Evolutionary conservation across 2,797 vertebrate species (phyloP).

Genomic region (Knipowitschia caucasica): DNA sequence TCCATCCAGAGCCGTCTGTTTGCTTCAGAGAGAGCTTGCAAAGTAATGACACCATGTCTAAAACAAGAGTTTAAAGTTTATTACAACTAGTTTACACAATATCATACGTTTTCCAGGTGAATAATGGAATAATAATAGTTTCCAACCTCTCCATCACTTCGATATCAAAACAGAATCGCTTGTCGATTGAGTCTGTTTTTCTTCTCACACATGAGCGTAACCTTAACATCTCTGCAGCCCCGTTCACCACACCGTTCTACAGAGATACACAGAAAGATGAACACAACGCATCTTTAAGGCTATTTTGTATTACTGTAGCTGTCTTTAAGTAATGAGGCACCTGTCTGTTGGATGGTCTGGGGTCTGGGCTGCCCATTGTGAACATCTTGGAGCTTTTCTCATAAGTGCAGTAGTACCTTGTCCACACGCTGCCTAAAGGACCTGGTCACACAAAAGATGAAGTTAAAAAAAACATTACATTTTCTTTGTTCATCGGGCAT

Average conservation of each 20-base stretch:
- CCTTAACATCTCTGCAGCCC: constrained; percentile 87
- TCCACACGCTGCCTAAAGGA: constrained; percentile 92
- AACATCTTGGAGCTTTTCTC: constrained; percentile 95
- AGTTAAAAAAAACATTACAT: background rate
- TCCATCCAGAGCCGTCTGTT: constrained; percentile 96
- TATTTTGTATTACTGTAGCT: background rate
- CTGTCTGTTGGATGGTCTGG: constrained; percentile 89
- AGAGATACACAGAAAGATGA: constrained; percentile 12
- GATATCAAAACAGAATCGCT: constrained; percentile 97
- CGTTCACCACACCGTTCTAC: constrained; percentile 88
- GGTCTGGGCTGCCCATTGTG: constrained; percentile 90
- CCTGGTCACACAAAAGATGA: constrained; percentile 62
- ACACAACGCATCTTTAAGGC: background rate
- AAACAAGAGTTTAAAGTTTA: constrained; percentile 20
- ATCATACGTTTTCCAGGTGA: background rate
- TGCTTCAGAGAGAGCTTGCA: constrained; percentile 93
- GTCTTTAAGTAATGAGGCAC: constrained; percentile 59
- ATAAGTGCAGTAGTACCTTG: constrained; percentile 94
- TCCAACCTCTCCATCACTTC: constrained; percentile 95
- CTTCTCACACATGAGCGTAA: constrained; percentile 93
- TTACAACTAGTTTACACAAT: background rate
- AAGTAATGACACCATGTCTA: constrained; percentile 93
- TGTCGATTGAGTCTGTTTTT: constrained; percentile 97
- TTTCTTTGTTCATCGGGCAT: background rate
- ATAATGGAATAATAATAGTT: background rate